phyloP scores from a whole-genome alignment of 2,113 vertebrate species.

The Parus major region DNA sequence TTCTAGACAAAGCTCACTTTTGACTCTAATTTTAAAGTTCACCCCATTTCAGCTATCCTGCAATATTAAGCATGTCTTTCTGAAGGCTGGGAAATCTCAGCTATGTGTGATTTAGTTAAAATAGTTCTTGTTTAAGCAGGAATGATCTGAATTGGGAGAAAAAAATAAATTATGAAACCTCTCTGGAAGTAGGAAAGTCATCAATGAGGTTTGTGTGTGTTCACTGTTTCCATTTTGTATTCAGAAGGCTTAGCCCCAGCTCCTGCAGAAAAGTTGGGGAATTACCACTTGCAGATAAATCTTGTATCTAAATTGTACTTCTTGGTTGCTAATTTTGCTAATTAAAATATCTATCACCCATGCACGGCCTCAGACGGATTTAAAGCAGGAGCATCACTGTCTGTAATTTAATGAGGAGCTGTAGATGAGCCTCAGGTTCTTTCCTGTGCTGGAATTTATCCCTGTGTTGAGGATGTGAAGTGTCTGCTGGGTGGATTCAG shows the following conservation, averaged over 20 bases:
- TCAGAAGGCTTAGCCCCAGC: background rate
- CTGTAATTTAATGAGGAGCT: background rate
- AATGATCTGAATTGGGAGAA: background rate
- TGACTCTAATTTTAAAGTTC: background rate
- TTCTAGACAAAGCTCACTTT: background rate
- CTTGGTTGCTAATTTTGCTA: constrained; percentile 46
- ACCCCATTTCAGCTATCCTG: background rate
- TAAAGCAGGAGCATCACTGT: background rate
- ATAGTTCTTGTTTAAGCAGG: background rate
- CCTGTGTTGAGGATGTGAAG: rapidly evolving
- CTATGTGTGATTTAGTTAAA: background rate
- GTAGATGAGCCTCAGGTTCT: background rate
- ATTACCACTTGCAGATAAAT: constrained; percentile 10
- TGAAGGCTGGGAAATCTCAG: background rate
- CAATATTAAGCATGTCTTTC: background rate
- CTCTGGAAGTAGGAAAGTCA: background rate
- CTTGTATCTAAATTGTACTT: constrained; percentile 1
- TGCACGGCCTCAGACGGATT: background rate
- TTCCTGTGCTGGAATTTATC: background rate
- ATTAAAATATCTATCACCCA: constrained; percentile 38
- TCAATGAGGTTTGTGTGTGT: background rate
- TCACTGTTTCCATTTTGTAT: background rate
- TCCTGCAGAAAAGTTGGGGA: background rate
- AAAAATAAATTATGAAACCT: background rate
- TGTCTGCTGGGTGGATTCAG: background rate